These are phyloP conservation scores for Mobula birostris DNA, from an alignment of 2,113 vertebrate genomes.

Conservation along the genomic window DNA sequence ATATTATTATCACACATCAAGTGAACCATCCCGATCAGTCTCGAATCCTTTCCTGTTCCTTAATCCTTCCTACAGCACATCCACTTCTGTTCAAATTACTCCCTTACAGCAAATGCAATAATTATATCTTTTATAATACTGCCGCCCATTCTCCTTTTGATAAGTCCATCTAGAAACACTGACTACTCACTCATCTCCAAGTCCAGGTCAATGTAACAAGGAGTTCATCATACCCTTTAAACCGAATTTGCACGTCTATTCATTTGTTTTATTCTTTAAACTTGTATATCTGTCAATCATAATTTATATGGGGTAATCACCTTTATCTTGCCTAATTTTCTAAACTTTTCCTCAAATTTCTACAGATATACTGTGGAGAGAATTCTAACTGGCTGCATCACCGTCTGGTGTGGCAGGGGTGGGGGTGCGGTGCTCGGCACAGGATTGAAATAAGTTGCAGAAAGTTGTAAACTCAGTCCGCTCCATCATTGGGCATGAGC, in stretches of 20 bases:
- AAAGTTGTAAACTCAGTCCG: no score
- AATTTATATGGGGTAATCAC: background rate
- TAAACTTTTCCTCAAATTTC: background rate
- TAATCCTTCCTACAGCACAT: background rate
- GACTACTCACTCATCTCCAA: background rate
- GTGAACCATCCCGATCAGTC: background rate
- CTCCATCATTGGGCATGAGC: no score
- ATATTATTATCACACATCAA: background rate
- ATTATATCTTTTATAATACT: background rate
- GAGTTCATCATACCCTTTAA: background rate
- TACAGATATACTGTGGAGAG: no score
- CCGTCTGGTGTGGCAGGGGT: no score
- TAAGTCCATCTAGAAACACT: background rate
- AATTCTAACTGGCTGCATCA: no score
- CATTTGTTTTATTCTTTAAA: background rate
- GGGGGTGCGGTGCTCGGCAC: no score
- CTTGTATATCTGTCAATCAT: background rate
- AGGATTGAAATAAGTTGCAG: no score
- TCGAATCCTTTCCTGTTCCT: background rate
- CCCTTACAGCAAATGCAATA: no score
- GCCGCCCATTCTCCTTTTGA: background rate
- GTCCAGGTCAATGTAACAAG: background rate
- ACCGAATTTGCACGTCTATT: background rate
- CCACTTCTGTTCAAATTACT: no score
- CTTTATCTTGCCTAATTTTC: background rate